phyloP scores from a whole-genome alignment of 1,140 invertebrate genomes.

The Lutraria rhynchaena region DNA sequence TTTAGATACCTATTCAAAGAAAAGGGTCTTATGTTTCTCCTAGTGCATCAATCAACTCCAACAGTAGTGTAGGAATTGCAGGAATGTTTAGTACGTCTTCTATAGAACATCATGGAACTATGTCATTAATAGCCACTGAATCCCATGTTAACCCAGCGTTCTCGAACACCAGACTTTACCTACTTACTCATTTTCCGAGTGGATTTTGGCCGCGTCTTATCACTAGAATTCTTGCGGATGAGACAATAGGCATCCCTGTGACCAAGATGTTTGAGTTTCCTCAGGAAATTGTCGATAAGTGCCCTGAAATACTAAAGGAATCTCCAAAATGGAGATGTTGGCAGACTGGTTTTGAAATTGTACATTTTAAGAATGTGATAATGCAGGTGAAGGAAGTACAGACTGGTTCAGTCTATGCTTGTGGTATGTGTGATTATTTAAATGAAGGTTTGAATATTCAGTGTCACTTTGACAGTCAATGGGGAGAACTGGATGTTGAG shows the following conservation, averaged over 20 bases:
- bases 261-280: conserved; percentile 68
- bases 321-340: conserved; percentile 95
- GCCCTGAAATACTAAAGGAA: conserved; percentile 62
- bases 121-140: conserved; percentile 62
- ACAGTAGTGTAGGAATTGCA: conserved; percentile 4
- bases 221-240: conserved; percentile 95
- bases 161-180: conserved; percentile 81
- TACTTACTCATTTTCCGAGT: conserved; percentile 97
- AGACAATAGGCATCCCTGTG: conserved; percentile 77
- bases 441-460: conserved; percentile 70
- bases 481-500: conserved; percentile 87
- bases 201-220: conserved; percentile 99
- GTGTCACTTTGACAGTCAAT: conserved; percentile 76
- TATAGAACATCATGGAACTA: neutral
- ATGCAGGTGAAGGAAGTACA: conserved; percentile 73
- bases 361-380: conserved; percentile 85
- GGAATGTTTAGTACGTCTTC: neutral
- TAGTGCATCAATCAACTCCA: neutral
- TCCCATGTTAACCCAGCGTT: conserved; percentile 74
- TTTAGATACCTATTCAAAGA: conserved; percentile 23
- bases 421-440: conserved; percentile 83
- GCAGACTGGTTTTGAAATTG: conserved; percentile 96
- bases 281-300: conserved; percentile 60
- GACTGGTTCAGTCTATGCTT: conserved; percentile 49
- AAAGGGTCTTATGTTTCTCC: neutral